These are phyloP conservation scores for Pseudomyrmex dendroicus DNA, from an alignment of 1,140 invertebrate species.

Conservation along the genomic window DNA sequence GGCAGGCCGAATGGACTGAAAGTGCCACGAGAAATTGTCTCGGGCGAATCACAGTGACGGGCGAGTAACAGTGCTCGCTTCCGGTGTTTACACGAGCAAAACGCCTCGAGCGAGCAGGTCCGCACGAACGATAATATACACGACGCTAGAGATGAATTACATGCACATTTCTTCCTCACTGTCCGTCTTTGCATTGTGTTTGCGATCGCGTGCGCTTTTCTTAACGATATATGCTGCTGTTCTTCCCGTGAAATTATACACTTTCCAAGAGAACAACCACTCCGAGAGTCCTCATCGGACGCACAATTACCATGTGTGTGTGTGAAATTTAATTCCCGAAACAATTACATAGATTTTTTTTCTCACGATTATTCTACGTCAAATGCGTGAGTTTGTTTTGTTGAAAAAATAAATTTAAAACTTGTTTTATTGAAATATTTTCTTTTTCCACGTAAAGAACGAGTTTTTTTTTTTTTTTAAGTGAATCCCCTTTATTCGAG, in stretches of 20 bases:
- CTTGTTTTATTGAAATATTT: neutral
- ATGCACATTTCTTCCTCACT: constrained; percentile 31
- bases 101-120: constrained; percentile 29
- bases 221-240: neutral
- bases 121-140: constrained; percentile 67
- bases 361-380: too few relatives aligned
- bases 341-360: too few relatives aligned
- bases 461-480: too few relatives aligned
- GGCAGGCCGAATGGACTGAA: constrained; percentile 17
- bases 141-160: constrained; percentile 67
- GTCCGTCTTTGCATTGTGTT: constrained; percentile 18
- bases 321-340: too few relatives aligned
- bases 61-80: constrained; percentile 54
- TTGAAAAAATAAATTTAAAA: neutral
- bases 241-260: too few relatives aligned
- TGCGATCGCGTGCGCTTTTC: constrained; percentile 51
- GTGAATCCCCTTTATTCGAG: neutral
- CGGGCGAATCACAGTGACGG: constrained; percentile 20
- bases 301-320: too few relatives aligned
- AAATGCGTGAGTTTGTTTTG: too few relatives aligned
- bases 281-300: neutral
- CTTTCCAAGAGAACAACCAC: too few relatives aligned
- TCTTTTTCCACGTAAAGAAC: too few relatives aligned
- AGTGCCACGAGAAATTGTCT: constrained; percentile 48
- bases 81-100: constrained; percentile 66